Evolutionary conservation across 2,888 invertebrate species (phyloP).

Genomic region (Dermolepida albohirtum): DNA sequence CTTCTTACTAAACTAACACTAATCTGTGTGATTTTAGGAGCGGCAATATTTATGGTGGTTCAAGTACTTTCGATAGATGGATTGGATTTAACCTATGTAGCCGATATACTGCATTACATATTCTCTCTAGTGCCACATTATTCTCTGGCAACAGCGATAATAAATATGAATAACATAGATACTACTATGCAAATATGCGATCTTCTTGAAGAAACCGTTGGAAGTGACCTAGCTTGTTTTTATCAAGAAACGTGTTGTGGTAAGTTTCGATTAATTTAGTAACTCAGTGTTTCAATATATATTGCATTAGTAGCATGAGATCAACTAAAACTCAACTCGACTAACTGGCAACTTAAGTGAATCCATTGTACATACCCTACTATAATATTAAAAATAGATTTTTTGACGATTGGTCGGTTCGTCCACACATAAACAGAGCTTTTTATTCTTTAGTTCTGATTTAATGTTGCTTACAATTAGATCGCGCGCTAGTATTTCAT

Average conservation of each 20-base stretch:
- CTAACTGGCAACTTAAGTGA: no score
- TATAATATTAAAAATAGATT: no score
- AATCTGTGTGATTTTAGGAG: slow-evolving; percentile 67
- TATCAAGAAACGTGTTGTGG: slow-evolving; percentile 1
- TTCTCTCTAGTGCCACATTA: slow-evolving; percentile 81
- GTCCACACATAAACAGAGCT: no score
- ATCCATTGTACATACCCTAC: no score
- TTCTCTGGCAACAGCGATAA: slow-evolving; percentile 68
- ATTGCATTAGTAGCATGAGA: no score
- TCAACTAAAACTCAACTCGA: no score
- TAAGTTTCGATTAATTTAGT: neutral
- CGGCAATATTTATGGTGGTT: slow-evolving; percentile 78
- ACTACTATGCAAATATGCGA: slow-evolving; percentile 43
- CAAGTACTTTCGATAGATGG: slow-evolving; percentile 73
- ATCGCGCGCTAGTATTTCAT: no score
- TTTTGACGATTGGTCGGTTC: no score
- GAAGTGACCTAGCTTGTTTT: neutral
- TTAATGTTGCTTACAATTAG: no score
- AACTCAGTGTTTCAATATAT: no score
- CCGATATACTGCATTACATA: slow-evolving; percentile 72
- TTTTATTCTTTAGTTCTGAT: no score
- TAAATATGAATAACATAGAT: slow-evolving; percentile 55
- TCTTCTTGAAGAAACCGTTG: neutral
- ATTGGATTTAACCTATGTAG: slow-evolving; percentile 71
- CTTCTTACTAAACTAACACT: neutral